Base-by-base conservation (phyloP, 2,888 invertebrate genomes). In the Xestia rhomboidea region DNA sequence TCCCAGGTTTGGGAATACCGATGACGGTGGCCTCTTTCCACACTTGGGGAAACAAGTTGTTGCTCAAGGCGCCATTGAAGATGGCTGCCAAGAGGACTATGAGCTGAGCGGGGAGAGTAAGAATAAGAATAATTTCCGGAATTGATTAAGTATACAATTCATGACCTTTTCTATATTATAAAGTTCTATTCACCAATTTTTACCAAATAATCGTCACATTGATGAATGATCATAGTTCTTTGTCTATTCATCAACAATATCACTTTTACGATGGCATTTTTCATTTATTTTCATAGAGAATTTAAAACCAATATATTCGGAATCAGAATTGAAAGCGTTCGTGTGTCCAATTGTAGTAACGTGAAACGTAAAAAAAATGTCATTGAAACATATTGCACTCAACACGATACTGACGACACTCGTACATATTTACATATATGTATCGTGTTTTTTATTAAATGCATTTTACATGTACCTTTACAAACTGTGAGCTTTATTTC, bases 251-350 rank as follows among this genome's bases (percentile, higher is more conserved):
- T 63, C 24, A 75, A 75, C 41, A 38, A 68, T 44, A 62, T 54
- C 51, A 60, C 15, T 76, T 64, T 34, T 27, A 66, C 51, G 13
- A 13, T 60, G 38, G 24, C 1, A 51, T 71, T 57, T 54, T 68
- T 38, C 13, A 18, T 57, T n/a, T 34, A 69, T 60, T 73, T 68
- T 78, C 69, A 68, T 46, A 54, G 13, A 51, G 60, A 76, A 68
- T 66, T 54, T 13, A 49, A 82, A 76, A 66, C 57, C 77, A 83
- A 77, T 73, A 75, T 82, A 76, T 83, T 70, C 49, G 44, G 60
- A 51, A 68, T 73, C n/a, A 30, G 85, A 74, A 81, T 81, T 80
- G 73, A 83, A 85, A 79, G 62, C 77, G 49, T 62, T 78, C 41
- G 71, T 41, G 57, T 68, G 73, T 71, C 30, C 73, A 77, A 64